Percentiles rank a stretch among this genome's conserved stretches.
Evolutionary conservation across 2,113 vertebrate genomes (phyloP).

Genomic region (Nycticorax nycticorax): DNA sequence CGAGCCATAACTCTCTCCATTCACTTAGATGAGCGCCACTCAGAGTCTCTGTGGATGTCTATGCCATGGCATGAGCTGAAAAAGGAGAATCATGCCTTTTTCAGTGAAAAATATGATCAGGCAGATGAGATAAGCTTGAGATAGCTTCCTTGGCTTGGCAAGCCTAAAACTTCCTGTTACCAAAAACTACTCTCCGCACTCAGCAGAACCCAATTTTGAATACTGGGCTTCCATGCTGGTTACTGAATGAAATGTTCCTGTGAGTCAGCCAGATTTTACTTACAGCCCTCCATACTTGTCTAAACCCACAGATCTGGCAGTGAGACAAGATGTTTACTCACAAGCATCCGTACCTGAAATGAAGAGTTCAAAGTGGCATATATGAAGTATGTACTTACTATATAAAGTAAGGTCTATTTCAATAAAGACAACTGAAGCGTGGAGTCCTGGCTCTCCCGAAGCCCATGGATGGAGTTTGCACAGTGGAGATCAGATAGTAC

Average conservation of each 20-base stretch:
- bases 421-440: background rate
- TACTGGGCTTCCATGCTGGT: background rate
- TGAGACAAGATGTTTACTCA: background rate
- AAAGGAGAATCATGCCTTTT: background rate
- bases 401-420: background rate
- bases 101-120: background rate
- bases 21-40: background rate
- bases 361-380: background rate
- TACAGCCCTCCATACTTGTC: background rate
- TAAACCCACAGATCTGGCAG: conserved; percentile 20
- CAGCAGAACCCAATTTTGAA: background rate
- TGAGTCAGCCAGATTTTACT: conserved; percentile 3
- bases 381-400: background rate
- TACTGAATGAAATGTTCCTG: background rate
- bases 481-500: background rate
- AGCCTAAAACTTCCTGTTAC: background rate
- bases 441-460: background rate
- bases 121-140: conserved; percentile 19
- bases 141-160: conserved; percentile 6
- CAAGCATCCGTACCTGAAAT: background rate
- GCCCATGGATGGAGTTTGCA: background rate
- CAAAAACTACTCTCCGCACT: background rate
- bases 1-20: background rate
- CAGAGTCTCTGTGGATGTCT: background rate
- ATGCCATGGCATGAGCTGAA: background rate